Percentiles rank a stretch among this genome's conserved stretches.
Conservation (phyloP, 1,140 invertebrate genomes). For the Polypedilum pembai region DNA sequence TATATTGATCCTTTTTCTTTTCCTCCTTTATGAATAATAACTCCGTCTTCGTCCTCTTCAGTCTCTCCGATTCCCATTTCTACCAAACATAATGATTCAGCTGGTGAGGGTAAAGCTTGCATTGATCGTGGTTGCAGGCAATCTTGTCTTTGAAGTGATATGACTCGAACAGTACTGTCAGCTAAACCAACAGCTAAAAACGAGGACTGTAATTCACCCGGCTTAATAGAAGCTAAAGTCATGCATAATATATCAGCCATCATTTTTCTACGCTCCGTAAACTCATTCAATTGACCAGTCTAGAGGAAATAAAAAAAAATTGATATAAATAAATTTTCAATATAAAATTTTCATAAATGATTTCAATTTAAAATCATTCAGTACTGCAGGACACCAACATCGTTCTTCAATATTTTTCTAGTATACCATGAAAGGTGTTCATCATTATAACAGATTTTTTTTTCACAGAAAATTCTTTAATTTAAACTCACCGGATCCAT, state of each 20-base stretch:
- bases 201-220: slow-evolving; percentile 89
- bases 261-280: slow-evolving; percentile 94
- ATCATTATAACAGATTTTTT: background rate
- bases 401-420: slow-evolving; percentile 38
- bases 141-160: slow-evolving; percentile 92
- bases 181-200: slow-evolving; percentile 95
- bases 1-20: slow-evolving; percentile 65
- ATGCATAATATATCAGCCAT: slow-evolving; percentile 96
- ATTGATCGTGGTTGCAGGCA: slow-evolving; percentile 89
- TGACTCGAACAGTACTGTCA: slow-evolving; percentile 95
- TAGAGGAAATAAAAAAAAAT: slow-evolving; percentile 44
- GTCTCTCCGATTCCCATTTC: slow-evolving; percentile 66
- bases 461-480: background rate
- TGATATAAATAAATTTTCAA: slow-evolving; percentile 1
- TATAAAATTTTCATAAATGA: background rate
- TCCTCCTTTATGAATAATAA: slow-evolving; percentile 43
- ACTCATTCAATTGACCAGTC: slow-evolving; percentile 97
- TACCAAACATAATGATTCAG: slow-evolving; percentile 94
- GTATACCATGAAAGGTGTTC: background rate
- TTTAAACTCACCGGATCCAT: slow-evolving; percentile 86
- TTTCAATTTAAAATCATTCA: slow-evolving; percentile 35
- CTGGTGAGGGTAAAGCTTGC: slow-evolving; percentile 92
- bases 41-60: slow-evolving; percentile 48
- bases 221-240: slow-evolving; percentile 90
- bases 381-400: slow-evolving; percentile 45